Evolutionary conservation across 2,888 invertebrate genomes (phyloP).

Genomic region (Sinodicranocentrus sp.): DNA sequence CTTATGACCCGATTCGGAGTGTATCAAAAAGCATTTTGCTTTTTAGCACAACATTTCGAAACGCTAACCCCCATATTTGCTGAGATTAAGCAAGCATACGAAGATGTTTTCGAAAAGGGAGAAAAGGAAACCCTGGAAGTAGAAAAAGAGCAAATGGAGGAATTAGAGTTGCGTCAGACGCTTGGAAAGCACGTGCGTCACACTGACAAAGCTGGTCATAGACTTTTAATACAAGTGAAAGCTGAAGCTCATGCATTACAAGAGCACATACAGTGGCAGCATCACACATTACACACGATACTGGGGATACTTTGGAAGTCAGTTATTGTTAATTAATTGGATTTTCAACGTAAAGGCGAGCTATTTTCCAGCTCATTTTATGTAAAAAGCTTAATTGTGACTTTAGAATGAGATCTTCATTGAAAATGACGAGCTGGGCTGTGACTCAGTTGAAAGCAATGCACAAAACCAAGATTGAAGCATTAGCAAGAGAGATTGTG

Average conservation of each 20-base stretch:
- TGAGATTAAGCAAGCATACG: conserved; percentile 60
- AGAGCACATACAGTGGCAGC: conserved; percentile 56
- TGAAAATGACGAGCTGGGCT: conserved; percentile 38
- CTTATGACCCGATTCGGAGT: conserved; percentile 46
- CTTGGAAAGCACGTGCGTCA: conserved; percentile 48
- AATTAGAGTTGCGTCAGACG: conserved; percentile 39
- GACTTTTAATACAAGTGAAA: conserved; percentile 39
- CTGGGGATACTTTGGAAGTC: conserved; percentile 57
- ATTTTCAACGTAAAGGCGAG: background rate
- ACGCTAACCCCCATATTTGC: conserved; percentile 51
- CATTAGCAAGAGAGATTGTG: conserved; percentile 61
- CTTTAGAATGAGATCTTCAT: conserved; percentile 58
- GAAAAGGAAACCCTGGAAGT: conserved; percentile 60
- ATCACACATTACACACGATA: conserved; percentile 54
- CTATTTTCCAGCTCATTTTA: too few relatives aligned
- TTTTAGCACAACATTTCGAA: conserved; percentile 61
- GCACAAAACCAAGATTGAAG: conserved; percentile 58
- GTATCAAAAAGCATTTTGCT: conserved; percentile 56
- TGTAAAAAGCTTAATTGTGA: background rate
- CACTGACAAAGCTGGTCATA: conserved; percentile 47
- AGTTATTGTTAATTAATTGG: conserved; percentile 21
- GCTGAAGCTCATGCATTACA: conserved; percentile 55
- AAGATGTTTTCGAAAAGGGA: conserved; percentile 61
- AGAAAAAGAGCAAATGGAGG: conserved; percentile 55
- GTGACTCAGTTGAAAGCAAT: conserved; percentile 41